phyloP scores from a whole-genome alignment of 2,113 vertebrate species.

The Heterotis niloticus region DNA sequence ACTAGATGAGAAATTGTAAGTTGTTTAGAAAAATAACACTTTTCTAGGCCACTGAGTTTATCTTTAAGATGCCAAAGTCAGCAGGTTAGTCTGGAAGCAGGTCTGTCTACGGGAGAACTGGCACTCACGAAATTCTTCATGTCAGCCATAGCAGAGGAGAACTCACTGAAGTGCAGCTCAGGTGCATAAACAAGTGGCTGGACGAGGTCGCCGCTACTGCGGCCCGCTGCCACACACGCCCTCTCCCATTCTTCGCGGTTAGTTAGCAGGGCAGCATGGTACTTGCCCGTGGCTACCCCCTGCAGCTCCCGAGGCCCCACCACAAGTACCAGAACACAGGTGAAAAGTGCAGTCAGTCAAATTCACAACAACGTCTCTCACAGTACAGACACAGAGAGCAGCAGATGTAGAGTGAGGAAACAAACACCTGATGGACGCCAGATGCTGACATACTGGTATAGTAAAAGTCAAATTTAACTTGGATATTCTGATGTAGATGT shows the following conservation, averaged over 20 bases:
- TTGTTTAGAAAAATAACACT: too few species aligned
- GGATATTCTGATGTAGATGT: constrained; percentile 1
- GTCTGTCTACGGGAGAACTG: too few species aligned
- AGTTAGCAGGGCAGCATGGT: constrained; percentile 89
- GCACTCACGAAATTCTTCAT: constrained; percentile 95
- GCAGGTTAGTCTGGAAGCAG: too few species aligned
- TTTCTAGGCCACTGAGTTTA: too few species aligned
- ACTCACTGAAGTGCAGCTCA: constrained; percentile 96
- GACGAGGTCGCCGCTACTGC: constrained; percentile 87
- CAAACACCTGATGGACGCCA: background rate
- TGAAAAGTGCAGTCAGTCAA: background rate
- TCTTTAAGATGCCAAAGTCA: too few species aligned
- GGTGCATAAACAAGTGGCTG: constrained; percentile 95
- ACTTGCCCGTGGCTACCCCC: constrained; percentile 93
- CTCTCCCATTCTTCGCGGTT: constrained; percentile 90
- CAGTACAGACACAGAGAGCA: background rate
- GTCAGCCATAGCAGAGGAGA: constrained; percentile 92
- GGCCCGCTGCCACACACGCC: constrained; percentile 85
- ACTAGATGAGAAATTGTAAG: too few species aligned
- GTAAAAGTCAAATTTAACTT: too few species aligned
- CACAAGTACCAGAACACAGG: background rate
- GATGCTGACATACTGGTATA: background rate
- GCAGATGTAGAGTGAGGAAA: background rate
- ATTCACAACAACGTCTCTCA: background rate
- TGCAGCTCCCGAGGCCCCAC: constrained; percentile 39